phyloP scores from a whole-genome alignment of 2,113 vertebrate genomes.

The Ictalurus punctatus region DNA sequence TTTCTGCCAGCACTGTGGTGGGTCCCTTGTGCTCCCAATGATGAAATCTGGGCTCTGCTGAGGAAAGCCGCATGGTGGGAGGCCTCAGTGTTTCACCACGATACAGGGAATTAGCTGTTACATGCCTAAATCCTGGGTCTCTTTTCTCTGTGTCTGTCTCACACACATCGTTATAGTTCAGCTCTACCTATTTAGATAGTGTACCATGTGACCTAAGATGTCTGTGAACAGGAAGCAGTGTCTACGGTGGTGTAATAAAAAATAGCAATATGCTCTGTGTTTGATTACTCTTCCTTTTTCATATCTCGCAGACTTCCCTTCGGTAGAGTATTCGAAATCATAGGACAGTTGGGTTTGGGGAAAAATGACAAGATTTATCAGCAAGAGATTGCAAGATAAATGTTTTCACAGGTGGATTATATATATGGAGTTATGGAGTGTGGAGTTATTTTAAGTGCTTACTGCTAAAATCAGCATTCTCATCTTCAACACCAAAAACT shows the following conservation, averaged over 20 bases:
- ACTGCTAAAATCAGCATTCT: slow-evolving; percentile 11
- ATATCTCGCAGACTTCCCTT: slow-evolving; percentile 21
- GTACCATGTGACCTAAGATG: slow-evolving; percentile 2
- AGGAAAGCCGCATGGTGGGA: slow-evolving; percentile 46
- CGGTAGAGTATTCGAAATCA: slow-evolving; percentile 44
- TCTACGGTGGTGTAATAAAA: slow-evolving; percentile 18
- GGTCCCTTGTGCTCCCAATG: slow-evolving; percentile 45
- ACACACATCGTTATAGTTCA: slow-evolving; percentile 37
- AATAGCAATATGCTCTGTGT: slow-evolving; percentile 4
- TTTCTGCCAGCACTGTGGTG: slow-evolving; percentile 50
- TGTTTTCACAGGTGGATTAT: slow-evolving; percentile 9
- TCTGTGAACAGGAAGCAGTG: slow-evolving; percentile 26
- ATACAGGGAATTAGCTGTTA: slow-evolving; percentile 35
- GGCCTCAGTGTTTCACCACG: slow-evolving; percentile 24
- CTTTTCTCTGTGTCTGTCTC: slow-evolving; percentile 59
- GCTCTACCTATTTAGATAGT: neutral
- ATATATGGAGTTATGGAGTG: slow-evolving; percentile 8
- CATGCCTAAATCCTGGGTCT: slow-evolving; percentile 32
- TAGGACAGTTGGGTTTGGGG: slow-evolving; percentile 5
- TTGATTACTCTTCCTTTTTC: slow-evolving; percentile 28
- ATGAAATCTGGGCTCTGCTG: slow-evolving; percentile 47
- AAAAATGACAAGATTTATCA: slow-evolving; percentile 19
- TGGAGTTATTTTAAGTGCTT: neutral
- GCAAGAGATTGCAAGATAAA: neutral
- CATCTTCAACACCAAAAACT: neutral